Base-by-base conservation (phyloP, 2,113 vertebrate genomes). In the Ciconia stormi region DNA sequence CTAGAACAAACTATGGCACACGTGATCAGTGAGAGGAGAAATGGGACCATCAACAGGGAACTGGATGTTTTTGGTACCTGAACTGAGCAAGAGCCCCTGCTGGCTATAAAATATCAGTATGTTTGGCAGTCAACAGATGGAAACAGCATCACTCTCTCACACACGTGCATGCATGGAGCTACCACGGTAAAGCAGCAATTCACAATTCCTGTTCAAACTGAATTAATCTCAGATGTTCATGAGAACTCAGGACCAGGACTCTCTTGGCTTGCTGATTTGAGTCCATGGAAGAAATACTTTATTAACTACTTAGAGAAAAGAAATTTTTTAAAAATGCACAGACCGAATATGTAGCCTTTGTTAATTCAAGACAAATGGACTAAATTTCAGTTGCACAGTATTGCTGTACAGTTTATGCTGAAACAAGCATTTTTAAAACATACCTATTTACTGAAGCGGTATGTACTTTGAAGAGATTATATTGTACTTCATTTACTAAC, bases 21-120 rank as follows among this genome's bases (percentile, higher is more conserved):
- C 3, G n/a, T 6, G 8, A 71, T 36, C 25, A 72, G 11, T 22
- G 7, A 77, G 25, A 40, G 7, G 8, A 42, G 29, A 81, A 67
- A 63, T 4, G 6, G 36, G 29, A 83, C 19, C 9, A 67, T 29
- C 36, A 73, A 52, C 8, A 76, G 17, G 23, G 22, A 74, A 52
- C 7, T 53, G 2, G 7, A 70, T 38, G 2, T 2, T 71, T 80
- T 67, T 66, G 50, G n/a, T 40, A 61, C 46, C 40, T 66, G 32
- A 55, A 70, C 18, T 46, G 47, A 72, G 40, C n/a, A 61, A 55
- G 13, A 89, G 27, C 7, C 19, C 9, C 10, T 23, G 7, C 2
- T 0, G 1, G 29, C 12, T 40, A 16, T 20, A 59, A 70, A 76
- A n/a, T 25, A 76, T 0, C 2, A 10, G 13, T 26, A 56, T 9